phyloP scores from a whole-genome alignment of 1,140 invertebrate genomes.

The Neotoxoptera formosana region DNA sequence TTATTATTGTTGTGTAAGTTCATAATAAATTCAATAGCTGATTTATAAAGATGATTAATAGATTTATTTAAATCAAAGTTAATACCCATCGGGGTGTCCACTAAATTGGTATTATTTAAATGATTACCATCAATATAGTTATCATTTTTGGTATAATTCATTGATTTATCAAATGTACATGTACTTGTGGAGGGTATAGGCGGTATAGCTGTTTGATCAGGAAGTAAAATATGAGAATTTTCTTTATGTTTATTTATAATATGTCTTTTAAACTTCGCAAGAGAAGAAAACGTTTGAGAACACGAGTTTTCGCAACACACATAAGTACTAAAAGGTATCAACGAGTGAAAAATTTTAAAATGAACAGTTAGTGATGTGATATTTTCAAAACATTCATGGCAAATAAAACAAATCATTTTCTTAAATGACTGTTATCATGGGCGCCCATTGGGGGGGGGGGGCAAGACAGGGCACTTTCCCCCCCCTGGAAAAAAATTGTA shows the following conservation, averaged over 20 bases:
- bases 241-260: not conserved
- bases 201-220: too few relatives aligned
- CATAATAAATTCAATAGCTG: not conserved
- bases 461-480: too few relatives aligned
- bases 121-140: not conserved
- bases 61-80: not conserved
- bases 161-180: not conserved
- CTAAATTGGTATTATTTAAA: not conserved
- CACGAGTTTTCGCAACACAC: not conserved
- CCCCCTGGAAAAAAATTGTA: too few relatives aligned
- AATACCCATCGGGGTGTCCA: not conserved
- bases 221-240: not conserved
- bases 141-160: not conserved
- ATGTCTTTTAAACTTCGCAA: not conserved
- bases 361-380: too few relatives aligned
- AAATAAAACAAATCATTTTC: too few relatives aligned
- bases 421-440: too few relatives aligned
- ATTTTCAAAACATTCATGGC: too few relatives aligned
- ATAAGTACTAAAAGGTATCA: not conserved
- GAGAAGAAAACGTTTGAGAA: not conserved
- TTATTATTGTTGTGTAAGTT: not conserved
- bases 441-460: too few relatives aligned
- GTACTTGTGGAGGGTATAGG: not conserved
- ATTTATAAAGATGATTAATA: slow-evolving; percentile 12
- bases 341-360: not conserved